Conservation (phyloP, 2,113 vertebrate genomes). For the Antechinus flavipes region DNA sequence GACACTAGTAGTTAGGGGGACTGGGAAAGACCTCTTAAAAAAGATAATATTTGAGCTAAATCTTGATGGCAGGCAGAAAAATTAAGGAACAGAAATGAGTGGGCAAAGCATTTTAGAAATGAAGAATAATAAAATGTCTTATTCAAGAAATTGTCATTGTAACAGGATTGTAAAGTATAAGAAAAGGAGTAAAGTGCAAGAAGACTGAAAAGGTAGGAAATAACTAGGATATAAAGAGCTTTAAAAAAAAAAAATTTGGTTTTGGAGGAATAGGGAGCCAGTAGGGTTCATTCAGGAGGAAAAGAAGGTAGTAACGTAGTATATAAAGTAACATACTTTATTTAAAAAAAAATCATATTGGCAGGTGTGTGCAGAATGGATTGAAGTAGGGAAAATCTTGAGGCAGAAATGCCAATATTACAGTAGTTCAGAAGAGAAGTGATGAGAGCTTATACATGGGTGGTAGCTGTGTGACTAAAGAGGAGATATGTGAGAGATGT, state of each 20-base stretch:
- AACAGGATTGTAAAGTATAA: not conserved
- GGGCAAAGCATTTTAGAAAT: not conserved
- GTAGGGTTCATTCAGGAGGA: not conserved
- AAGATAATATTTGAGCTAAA: not conserved
- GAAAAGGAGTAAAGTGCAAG: not conserved
- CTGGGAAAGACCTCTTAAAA: not conserved
- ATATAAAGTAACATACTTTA: too few relatives aligned
- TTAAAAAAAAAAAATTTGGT: not conserved
- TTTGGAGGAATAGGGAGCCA: not conserved
- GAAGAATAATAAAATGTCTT: not conserved
- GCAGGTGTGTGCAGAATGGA: not conserved
- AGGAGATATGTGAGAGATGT: not conserved
- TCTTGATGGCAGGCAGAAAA: not conserved
- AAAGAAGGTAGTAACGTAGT: not conserved
- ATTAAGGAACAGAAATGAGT: not conserved
- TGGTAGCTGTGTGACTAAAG: not conserved
- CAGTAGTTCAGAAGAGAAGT: not conserved
- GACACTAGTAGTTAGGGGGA: not conserved
- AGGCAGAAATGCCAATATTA: not conserved
- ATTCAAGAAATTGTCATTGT: not conserved
- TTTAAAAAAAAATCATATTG: not conserved
- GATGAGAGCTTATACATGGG: not conserved
- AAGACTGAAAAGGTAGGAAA: not conserved
- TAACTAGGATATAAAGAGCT: not conserved
- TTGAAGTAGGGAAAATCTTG: not conserved